Percentiles rank a stretch among this genome's conserved stretches.
These are phyloP conservation scores for Seira musarum DNA, from an alignment of 2,888 invertebrate species.

Conservation along the genomic window DNA sequence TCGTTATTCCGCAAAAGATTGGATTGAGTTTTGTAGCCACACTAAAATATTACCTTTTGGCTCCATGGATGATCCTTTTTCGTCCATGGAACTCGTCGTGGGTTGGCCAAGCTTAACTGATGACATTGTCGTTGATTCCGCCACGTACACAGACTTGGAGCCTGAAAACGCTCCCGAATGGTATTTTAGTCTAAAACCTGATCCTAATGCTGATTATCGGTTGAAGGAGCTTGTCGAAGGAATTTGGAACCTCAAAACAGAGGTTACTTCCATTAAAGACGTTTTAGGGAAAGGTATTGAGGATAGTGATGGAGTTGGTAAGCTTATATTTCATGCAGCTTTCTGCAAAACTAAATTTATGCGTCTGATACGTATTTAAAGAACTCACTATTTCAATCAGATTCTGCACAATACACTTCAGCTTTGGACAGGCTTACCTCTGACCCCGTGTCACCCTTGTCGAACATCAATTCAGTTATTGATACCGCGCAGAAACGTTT, in stretches of 20 bases:
- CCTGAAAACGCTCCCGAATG: slow-evolving; percentile 85
- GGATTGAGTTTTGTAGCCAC: slow-evolving; percentile 57
- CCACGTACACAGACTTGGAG: slow-evolving; percentile 90
- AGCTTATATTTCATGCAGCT: neutral
- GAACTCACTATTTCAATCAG: too few relatives aligned
- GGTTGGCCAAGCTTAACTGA: slow-evolving; percentile 92
- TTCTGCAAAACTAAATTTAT: too few relatives aligned
- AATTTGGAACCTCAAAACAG: slow-evolving; percentile 78
- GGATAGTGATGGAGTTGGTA: slow-evolving; percentile 37
- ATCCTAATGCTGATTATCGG: slow-evolving; percentile 77
- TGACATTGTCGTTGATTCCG: slow-evolving; percentile 89
- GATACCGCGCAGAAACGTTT: slow-evolving; percentile 59
- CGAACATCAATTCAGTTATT: slow-evolving; percentile 62
- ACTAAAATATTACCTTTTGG: slow-evolving; percentile 66
- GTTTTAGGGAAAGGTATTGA: slow-evolving; percentile 75
- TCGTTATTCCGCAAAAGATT: slow-evolving; percentile 27
- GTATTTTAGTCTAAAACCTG: slow-evolving; percentile 74
- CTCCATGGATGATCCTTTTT: slow-evolving; percentile 68
- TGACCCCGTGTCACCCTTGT: slow-evolving; percentile 66
- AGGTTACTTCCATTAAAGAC: slow-evolving; percentile 73
- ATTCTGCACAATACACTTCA: slow-evolving; percentile 69
- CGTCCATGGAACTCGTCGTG: slow-evolving; percentile 74
- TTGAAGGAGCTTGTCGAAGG: slow-evolving; percentile 84
- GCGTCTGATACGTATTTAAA: too few relatives aligned
- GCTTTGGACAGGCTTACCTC: slow-evolving; percentile 72